Conservation (phyloP, 2,888 invertebrate genomes). For the Pollenia griseotomentosa region DNA sequence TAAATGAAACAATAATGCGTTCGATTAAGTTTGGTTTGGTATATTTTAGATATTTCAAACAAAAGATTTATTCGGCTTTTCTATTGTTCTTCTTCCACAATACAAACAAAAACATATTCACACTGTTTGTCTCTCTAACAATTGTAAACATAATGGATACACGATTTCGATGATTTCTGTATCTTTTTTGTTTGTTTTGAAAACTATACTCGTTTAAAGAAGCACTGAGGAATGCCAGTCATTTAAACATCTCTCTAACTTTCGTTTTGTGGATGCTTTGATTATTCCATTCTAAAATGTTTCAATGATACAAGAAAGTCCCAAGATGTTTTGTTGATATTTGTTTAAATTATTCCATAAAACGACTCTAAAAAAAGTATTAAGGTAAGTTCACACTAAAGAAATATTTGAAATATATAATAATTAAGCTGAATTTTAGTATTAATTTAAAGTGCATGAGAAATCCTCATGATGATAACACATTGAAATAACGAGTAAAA, state of each 20-base stretch:
- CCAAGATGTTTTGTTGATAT: too few species aligned
- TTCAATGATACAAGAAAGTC: too few species aligned
- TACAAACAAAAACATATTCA: conserved; percentile 10
- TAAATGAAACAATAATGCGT: background rate
- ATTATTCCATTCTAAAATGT: too few species aligned
- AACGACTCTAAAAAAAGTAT: too few species aligned
- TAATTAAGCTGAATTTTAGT: too few species aligned
- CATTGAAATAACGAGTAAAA: too few species aligned
- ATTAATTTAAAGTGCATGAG: too few species aligned
- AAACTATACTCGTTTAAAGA: background rate
- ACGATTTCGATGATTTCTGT: conserved; percentile 55
- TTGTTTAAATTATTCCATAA: too few species aligned
- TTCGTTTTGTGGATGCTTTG: too few species aligned
- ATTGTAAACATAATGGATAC: conserved; percentile 70
- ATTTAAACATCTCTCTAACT: conserved; percentile 6
- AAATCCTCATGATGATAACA: too few species aligned
- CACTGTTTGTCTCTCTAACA: conserved; percentile 54
- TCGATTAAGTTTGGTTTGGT: conserved; percentile 20
- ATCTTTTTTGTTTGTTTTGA: conserved; percentile 11
- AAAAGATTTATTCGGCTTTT: conserved; percentile 47
- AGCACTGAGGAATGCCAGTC: conserved; percentile 30
- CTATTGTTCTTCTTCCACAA: conserved; percentile 43
- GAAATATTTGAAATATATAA: too few species aligned
- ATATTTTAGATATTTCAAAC: conserved; percentile 46
- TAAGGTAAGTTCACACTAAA: too few species aligned